A percentile compares a stretch with the other conserved stretches of the same genome.
phyloP scores from a whole-genome alignment of 2,888 invertebrate genomes.

The Oscheius sp. region DNA sequence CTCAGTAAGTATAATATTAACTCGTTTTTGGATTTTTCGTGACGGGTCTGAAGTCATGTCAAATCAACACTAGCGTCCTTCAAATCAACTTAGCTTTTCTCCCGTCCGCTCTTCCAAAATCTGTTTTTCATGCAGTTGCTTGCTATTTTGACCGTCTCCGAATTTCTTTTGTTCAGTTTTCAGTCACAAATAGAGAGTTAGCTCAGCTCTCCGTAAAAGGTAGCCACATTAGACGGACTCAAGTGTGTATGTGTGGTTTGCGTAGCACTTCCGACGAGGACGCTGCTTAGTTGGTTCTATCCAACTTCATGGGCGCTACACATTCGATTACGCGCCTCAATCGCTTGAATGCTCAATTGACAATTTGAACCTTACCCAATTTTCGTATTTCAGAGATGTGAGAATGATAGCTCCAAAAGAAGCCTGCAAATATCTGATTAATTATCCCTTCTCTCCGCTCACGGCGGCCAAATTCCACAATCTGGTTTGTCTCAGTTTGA shows the following conservation, averaged over 20 bases:
- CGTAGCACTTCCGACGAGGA: constrained; percentile 26
- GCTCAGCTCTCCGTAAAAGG: neutral
- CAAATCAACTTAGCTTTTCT: constrained; percentile 14
- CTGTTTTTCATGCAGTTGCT: neutral
- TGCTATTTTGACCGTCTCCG: neutral
- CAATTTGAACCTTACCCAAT: neutral
- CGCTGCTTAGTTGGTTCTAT: constrained; percentile 2
- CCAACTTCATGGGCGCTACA: constrained; percentile 27
- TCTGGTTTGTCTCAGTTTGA: constrained; percentile 13
- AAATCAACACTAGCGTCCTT: constrained; percentile 6
- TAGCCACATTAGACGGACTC: neutral
- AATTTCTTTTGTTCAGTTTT: no score
- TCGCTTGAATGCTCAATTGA: constrained; percentile 24
- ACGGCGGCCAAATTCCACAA: constrained; percentile 24
- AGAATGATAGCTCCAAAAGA: constrained; percentile 19
- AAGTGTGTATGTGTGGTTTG: constrained; percentile 18
- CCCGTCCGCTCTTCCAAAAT: neutral
- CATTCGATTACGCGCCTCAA: constrained; percentile 31
- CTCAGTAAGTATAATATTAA: neutral
- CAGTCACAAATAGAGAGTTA: neutral
- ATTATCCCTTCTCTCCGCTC: constrained; percentile 26
- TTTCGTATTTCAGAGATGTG: constrained; percentile 15
- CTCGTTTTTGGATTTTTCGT: neutral
- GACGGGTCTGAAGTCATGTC: neutral
- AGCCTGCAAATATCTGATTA: constrained; percentile 27